phyloP scores from a whole-genome alignment of 2,888 invertebrate genomes.

The Metacarcinus magister region DNA sequence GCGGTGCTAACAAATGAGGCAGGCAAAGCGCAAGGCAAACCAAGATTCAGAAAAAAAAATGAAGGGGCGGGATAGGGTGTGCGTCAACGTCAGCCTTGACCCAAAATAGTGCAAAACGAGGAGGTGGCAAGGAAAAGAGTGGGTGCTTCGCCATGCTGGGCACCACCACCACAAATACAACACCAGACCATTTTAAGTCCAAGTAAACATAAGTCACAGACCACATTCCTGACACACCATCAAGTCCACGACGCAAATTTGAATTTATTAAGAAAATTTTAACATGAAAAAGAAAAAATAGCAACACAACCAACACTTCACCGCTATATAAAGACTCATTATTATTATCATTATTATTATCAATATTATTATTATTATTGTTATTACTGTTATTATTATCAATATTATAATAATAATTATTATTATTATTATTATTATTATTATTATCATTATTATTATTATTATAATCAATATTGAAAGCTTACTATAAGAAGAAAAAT shows the following conservation, averaged over 20 bases:
- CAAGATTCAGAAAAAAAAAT: too few species aligned
- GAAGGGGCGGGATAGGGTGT: too few species aligned
- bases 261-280: background rate
- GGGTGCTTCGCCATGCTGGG: background rate
- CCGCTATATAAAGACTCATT: background rate
- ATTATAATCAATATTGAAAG: too few species aligned
- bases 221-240: background rate
- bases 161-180: background rate
- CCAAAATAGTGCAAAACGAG: too few species aligned
- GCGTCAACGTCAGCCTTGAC: too few species aligned
- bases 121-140: too few species aligned
- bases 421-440: background rate
- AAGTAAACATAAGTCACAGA: background rate
- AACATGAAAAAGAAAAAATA: background rate
- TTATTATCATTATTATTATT: background rate
- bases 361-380: background rate
- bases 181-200: background rate
- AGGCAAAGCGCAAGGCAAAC: too few species aligned
- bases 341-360: background rate
- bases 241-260: background rate
- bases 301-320: background rate
- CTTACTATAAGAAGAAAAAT: too few species aligned
- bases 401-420: background rate
- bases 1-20: too few species aligned
- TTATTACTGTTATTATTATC: background rate